Evolutionary conservation across 1,140 invertebrate species (phyloP).

Genomic region (Macrostomum lignano): DNA sequence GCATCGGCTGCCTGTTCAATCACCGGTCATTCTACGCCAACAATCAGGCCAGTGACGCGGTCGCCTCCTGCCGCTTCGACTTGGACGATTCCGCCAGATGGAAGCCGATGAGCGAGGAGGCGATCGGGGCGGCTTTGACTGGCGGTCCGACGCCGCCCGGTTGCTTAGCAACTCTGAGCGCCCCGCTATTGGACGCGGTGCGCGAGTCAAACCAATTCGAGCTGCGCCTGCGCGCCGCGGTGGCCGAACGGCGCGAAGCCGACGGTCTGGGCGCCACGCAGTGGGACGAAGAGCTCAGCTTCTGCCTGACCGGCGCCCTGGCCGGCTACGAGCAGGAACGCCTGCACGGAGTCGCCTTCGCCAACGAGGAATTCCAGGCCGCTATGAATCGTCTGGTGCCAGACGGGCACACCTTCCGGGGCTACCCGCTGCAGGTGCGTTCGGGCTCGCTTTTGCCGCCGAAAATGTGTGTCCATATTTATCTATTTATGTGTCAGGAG

Average conservation of each 20-base stretch:
- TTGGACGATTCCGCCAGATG: slow-evolving; percentile 19
- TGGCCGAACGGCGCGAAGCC: no score
- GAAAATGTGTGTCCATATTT: background rate
- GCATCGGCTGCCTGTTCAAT: slow-evolving; percentile 28
- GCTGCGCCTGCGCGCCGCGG: no score
- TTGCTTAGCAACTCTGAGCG: no score
- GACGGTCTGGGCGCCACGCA: slow-evolving; percentile 16
- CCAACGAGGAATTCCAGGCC: slow-evolving; percentile 28
- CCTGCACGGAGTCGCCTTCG: slow-evolving; percentile 18
- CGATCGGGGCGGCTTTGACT: no score
- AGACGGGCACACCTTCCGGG: slow-evolving; percentile 29
- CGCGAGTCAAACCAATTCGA: no score
- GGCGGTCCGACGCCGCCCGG: no score
- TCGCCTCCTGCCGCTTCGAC: slow-evolving; percentile 23
- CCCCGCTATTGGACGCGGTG: no score
- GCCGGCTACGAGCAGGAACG: slow-evolving; percentile 25
- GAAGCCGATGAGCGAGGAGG: no score
- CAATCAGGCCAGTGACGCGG: slow-evolving; percentile 19
- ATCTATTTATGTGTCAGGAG: background rate
- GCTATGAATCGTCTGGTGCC: slow-evolving; percentile 21
- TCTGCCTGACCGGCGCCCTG: slow-evolving; percentile 23
- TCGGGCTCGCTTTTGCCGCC: background rate
- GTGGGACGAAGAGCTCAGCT: slow-evolving; percentile 26
- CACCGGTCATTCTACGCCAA: slow-evolving; percentile 27
- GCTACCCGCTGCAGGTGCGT: slow-evolving; percentile 14